Evolutionary conservation across 2,113 vertebrate genomes (phyloP).

Genomic region (Plectropomus leopardus): DNA sequence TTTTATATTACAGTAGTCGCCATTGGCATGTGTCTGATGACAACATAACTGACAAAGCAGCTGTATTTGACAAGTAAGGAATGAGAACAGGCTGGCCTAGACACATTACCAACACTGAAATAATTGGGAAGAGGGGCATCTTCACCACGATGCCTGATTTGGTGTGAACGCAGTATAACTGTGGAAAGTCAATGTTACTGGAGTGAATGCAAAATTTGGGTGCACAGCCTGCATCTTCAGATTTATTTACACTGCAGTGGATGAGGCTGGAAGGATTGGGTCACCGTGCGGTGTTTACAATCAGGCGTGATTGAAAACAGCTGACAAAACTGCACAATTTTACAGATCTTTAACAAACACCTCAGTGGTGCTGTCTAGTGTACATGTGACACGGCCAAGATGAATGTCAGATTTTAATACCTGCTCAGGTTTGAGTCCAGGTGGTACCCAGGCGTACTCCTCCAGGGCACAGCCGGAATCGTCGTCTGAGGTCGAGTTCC

Average conservation of each 20-base stretch:
- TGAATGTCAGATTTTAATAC: conserved; percentile 76
- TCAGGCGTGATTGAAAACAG: not conserved
- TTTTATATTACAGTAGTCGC: too few relatives aligned
- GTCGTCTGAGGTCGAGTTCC: conserved; percentile 97
- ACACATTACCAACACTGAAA: too few relatives aligned
- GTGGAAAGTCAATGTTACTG: not conserved
- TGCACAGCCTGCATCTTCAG: not conserved
- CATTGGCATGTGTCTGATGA: too few relatives aligned
- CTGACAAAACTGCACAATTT: conserved; percentile 2
- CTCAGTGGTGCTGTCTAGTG: not conserved
- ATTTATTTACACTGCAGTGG: not conserved
- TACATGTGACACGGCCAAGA: not conserved
- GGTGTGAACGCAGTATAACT: too few relatives aligned
- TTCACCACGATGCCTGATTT: too few relatives aligned
- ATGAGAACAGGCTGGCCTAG: too few relatives aligned
- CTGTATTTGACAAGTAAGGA: too few relatives aligned
- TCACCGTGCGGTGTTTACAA: not conserved
- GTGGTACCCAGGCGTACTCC: conserved; percentile 98
- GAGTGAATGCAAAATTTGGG: not conserved
- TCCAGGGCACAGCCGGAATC: conserved; percentile 98
- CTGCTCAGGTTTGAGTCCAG: conserved; percentile 98
- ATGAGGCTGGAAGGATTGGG: not conserved
- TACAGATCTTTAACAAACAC: not conserved
- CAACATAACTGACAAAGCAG: too few relatives aligned
- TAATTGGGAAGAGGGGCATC: too few relatives aligned